phyloP scores from a whole-genome alignment of 1,140 invertebrate genomes.

The Drosophila leontia region DNA sequence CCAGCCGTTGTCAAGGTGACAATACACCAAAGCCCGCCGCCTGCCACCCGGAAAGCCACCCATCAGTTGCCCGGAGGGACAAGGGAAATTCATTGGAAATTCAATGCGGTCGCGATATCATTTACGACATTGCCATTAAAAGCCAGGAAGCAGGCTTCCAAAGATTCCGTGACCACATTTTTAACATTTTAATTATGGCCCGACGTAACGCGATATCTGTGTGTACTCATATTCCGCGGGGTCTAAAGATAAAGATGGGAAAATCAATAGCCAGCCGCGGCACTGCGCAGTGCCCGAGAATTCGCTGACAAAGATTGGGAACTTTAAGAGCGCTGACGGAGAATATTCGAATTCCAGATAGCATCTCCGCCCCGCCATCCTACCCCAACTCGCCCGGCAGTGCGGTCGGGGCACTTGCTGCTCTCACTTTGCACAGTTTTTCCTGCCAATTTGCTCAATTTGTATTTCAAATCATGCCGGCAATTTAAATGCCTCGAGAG shows the following conservation, averaged over 20 bases:
- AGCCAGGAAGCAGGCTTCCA: conserved; percentile 20
- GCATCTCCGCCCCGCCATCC: conserved; percentile 15
- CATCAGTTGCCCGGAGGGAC: conserved; percentile 5
- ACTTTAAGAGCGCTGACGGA: conserved; percentile 15
- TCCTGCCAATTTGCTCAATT: conserved; percentile 66
- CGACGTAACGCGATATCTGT: conserved; percentile 43
- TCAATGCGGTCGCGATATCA: conserved; percentile 64
- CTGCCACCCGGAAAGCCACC: not conserved
- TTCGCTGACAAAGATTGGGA: conserved; percentile 11
- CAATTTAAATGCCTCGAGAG: conserved; percentile 58
- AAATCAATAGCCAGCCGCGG: conserved; percentile 32
- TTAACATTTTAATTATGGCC: conserved; percentile 61
- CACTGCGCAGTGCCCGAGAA: conserved; percentile 7
- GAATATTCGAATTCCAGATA: conserved; percentile 30
- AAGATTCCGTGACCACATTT: conserved; percentile 53
- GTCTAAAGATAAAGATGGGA: conserved; percentile 22
- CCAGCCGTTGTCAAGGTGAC: conserved; percentile 50
- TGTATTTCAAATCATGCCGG: conserved; percentile 66
- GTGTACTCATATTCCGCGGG: conserved; percentile 43
- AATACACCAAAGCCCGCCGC: conserved; percentile 5
- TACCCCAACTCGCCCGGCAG: conserved; percentile 43
- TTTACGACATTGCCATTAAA: conserved; percentile 64
- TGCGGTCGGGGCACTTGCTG: conserved; percentile 42
- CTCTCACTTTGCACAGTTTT: conserved; percentile 47
- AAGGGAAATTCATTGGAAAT: conserved; percentile 61